Evolutionary conservation across 1,140 invertebrate species (phyloP).

Genomic region (Tetragnatha versicolor): DNA sequence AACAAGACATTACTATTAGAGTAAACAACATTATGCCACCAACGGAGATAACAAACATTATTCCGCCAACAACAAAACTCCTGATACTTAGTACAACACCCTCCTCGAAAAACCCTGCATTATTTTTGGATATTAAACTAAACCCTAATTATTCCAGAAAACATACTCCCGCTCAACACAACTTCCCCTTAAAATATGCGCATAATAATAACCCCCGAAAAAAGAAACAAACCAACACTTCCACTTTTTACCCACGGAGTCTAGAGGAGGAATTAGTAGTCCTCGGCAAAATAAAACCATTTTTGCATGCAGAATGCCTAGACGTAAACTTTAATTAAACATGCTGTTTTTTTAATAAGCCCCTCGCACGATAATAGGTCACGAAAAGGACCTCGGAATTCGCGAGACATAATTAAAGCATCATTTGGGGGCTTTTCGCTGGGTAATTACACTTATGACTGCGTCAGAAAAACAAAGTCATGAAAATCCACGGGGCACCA

Average conservation of each 20-base stretch:
- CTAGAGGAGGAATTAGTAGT: background rate
- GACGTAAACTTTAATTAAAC: slow-evolving; percentile 5
- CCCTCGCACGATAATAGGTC: background rate
- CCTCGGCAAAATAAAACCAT: background rate
- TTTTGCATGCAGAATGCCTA: background rate
- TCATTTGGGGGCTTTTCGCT: background rate
- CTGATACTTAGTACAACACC: no score
- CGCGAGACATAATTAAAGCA: slow-evolving; percentile 16
- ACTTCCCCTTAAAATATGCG: background rate
- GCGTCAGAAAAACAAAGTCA: background rate
- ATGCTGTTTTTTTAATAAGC: background rate
- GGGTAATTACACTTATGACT: background rate
- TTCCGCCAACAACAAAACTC: no score
- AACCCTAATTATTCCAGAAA: background rate
- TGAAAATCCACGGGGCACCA: background rate
- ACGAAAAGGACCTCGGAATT: background rate
- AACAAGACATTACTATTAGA: no score
- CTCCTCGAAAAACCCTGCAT: no score
- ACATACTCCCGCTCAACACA: background rate
- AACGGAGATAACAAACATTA: no score
- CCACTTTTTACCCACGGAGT: background rate
- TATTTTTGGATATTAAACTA: background rate
- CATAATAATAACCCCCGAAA: background rate
- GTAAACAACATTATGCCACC: no score
- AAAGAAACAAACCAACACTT: background rate